Evolutionary conservation across 1,140 invertebrate species (phyloP).

Genomic region (Grapholita molesta): DNA sequence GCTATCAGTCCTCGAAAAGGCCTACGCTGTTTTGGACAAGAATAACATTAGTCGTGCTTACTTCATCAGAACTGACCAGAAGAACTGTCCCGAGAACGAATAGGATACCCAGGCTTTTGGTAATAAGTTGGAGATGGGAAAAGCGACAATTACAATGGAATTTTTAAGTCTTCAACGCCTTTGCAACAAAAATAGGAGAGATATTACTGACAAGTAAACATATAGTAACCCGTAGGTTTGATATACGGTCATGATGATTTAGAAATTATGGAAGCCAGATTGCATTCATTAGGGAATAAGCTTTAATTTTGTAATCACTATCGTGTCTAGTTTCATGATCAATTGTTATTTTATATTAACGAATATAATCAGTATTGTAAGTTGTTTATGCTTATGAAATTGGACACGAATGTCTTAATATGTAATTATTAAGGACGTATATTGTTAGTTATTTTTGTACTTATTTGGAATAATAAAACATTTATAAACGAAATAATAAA

Average conservation of each 20-base stretch:
- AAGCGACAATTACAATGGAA: too few species aligned
- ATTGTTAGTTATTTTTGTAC: background rate
- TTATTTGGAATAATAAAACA: constrained; percentile 19
- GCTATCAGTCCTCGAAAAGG: constrained; percentile 78
- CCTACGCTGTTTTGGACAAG: constrained; percentile 79
- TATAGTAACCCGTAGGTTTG: background rate
- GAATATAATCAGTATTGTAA: background rate
- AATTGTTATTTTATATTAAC: constrained; percentile 8
- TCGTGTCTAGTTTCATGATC: constrained; percentile 31
- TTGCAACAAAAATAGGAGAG: background rate
- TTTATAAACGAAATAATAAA: constrained; percentile 14
- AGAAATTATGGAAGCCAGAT: background rate
- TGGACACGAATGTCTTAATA: constrained; percentile 14
- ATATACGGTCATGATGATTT: background rate
- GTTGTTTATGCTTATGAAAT: constrained; percentile 29
- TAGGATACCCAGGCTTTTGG: constrained; percentile 21
- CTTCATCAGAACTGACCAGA: constrained; percentile 82
- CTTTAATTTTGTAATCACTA: background rate
- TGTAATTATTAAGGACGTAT: background rate
- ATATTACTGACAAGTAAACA: background rate
- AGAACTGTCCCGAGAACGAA: constrained; percentile 77
- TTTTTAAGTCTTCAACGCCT: background rate
- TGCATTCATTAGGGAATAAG: constrained; percentile 24
- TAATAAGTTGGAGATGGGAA: background rate
- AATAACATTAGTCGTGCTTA: constrained; percentile 80